These are phyloP conservation scores for Oriolus oriolus DNA, from an alignment of 2,113 vertebrate genomes.

Conservation along the genomic window DNA sequence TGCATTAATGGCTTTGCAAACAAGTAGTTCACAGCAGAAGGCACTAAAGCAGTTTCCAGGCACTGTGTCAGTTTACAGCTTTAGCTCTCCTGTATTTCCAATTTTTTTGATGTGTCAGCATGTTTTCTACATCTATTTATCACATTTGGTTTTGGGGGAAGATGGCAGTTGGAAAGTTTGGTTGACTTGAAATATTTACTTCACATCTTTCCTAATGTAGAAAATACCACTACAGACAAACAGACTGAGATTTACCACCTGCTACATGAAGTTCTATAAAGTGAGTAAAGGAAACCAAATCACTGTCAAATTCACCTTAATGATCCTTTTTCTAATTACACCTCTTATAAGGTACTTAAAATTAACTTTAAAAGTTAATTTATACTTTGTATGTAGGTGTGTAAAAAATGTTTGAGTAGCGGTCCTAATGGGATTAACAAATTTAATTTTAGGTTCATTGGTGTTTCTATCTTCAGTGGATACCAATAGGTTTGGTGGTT, in stretches of 20 bases:
- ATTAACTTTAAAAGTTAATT: neutral
- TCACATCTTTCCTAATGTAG: neutral
- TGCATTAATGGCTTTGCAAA: neutral
- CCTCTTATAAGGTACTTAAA: neutral
- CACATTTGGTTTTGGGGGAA: neutral
- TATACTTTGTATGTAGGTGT: neutral
- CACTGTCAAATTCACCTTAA: constrained; percentile 1
- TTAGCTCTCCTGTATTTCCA: neutral
- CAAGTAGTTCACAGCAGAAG: neutral
- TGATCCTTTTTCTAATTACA: neutral
- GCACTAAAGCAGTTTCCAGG: neutral
- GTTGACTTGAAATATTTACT: neutral
- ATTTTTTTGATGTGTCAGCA: neutral
- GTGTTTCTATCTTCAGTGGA: neutral
- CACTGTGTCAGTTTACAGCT: neutral
- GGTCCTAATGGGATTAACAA: neutral
- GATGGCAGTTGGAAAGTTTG: neutral
- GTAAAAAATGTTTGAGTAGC: neutral
- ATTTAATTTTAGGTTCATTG: neutral
- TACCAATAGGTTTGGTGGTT: neutral
- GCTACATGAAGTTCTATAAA: neutral
- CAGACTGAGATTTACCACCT: constrained; percentile 15
- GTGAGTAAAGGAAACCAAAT: constrained; percentile 10
- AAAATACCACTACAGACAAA: neutral
- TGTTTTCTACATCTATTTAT: neutral